Evolutionary conservation across 1,140 invertebrate species (phyloP).

Genomic region (Choristoneura fumiferana): DNA sequence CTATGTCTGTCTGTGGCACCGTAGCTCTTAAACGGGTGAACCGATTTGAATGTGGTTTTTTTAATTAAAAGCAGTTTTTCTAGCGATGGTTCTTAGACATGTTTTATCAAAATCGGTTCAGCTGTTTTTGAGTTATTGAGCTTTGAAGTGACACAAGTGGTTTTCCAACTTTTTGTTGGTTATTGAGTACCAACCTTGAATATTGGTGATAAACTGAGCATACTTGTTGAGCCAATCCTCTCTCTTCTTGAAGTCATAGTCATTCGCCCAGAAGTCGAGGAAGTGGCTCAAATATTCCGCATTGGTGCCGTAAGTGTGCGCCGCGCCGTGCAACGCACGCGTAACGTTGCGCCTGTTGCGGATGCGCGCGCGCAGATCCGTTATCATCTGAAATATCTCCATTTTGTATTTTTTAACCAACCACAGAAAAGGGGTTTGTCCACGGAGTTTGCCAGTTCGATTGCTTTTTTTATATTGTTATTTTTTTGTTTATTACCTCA

Average conservation of each 20-base stretch:
- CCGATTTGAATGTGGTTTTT: too few species aligned
- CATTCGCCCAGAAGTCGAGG: not conserved
- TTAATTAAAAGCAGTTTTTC: too few species aligned
- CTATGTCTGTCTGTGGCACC: too few species aligned
- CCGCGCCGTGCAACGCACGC: not conserved
- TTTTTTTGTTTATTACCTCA: not conserved
- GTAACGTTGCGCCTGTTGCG: not conserved
- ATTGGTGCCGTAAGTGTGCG: not conserved
- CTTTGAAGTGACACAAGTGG: too few species aligned
- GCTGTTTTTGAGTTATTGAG: too few species aligned
- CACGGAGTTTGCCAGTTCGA: not conserved
- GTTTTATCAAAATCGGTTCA: too few species aligned
- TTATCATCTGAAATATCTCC: not conserved
- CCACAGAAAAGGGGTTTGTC: too few species aligned
- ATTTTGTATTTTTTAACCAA: not conserved
- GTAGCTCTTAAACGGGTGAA: too few species aligned
- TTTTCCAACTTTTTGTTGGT: not conserved
- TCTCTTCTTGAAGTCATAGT: not conserved
- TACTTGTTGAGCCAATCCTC: conserved; percentile 1
- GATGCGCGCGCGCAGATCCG: not conserved
- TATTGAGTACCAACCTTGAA: not conserved
- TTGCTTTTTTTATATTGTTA: not conserved
- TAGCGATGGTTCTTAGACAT: too few species aligned
- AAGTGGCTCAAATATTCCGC: not conserved
- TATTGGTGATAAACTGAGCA: conserved; percentile 5